Base-by-base conservation (phyloP, 2,888 invertebrate species). In the Ormyrus nitidulus region DNA sequence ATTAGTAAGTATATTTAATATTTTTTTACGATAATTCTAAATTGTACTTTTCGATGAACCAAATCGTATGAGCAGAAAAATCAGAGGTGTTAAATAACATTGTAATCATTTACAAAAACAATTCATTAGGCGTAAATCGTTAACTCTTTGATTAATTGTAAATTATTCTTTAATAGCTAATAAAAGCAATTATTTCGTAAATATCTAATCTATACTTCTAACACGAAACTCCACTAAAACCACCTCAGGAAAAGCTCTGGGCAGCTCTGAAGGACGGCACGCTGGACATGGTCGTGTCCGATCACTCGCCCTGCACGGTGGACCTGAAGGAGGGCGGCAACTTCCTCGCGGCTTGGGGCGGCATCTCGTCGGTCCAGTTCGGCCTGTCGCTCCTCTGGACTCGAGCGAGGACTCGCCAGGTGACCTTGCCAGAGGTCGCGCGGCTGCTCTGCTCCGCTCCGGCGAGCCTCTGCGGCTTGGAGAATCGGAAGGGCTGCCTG, bases 321-420 rank as follows among this genome's bases (percentile, higher is more conserved):
- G 84, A 88, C 19, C 81, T 90, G 4, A 87, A 87, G 71, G 90
- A 86, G 34, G 91, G 92, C 66, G 93, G 93, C 49, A 92, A 95
- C 85, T 95, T 95, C 85, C 86, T 95, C 79, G 92, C 93, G 83
- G 95, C 95, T 49, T 95, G 95, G 94, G 95, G 95, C 51, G 95
- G 95, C 66, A 94, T 95, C 80, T 93, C 95, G 0, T 94, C 95
- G 0, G 90, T 95, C 46, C 95, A 95, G 87, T 94, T 95, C 87
- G 94, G 94, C 93, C 73, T 95, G 53, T 92, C 95, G 0, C 86
- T 95, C 70, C 93, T 95, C 80, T 95, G 95, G 95, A 95, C 94
- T 0, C 92, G 92, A 78, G 93, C 93, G 0, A 91, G 91, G 58
- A 86, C 90, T 10, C 91, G 93, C 13, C 93, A 92, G 0, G 88